A percentile compares a stretch with the other conserved stretches of the same genome.
These are phyloP conservation scores for Hormaphis cornu DNA, from an alignment of 1,140 invertebrate species.

Conservation along the genomic window DNA sequence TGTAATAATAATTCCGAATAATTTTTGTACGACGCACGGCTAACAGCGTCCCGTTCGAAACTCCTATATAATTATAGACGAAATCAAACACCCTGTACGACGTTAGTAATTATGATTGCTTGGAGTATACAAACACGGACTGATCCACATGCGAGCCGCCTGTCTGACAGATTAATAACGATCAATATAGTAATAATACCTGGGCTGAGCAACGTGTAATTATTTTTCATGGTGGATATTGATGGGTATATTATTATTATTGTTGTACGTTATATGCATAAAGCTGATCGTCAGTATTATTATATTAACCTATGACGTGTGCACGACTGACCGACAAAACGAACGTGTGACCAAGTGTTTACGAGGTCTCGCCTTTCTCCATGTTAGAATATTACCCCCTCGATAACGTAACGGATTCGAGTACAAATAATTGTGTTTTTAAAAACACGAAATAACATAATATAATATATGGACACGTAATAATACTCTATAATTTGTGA, in stretches of 20 bases:
- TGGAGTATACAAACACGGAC: no score
- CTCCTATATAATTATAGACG: no score
- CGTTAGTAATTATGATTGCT: no score
- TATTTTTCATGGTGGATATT: not conserved
- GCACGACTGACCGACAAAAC: not conserved
- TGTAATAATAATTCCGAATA: no score
- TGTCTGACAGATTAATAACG: not conserved
- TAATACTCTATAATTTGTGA: not conserved
- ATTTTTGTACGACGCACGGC: no score
- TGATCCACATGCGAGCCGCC: not conserved
- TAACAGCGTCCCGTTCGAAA: no score
- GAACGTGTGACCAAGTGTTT: not conserved
- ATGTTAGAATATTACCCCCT: no score
- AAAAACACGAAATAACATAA: not conserved
- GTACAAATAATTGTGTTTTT: no score
- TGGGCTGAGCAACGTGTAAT: not conserved
- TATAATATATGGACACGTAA: not conserved
- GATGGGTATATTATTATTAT: not conserved
- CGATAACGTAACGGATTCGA: no score
- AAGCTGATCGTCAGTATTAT: no score
- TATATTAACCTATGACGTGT: not conserved
- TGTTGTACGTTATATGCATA: not conserved
- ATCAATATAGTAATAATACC: not conserved
- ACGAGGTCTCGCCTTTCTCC: no score
- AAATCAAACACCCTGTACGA: no score